Conservation (phyloP, 1,140 invertebrate species). For the Anadara kagoshimensis region DNA sequence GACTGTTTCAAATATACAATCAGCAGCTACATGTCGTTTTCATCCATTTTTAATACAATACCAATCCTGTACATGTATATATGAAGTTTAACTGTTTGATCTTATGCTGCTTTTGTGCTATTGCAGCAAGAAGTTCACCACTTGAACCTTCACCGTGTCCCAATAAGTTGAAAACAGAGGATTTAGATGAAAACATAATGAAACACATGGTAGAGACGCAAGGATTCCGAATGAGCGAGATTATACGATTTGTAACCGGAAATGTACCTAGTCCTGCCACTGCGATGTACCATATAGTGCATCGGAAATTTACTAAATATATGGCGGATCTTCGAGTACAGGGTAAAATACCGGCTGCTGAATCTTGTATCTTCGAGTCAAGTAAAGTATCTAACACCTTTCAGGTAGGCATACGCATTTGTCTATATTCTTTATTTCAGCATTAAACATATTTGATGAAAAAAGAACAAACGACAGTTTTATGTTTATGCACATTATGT, state of each 20-base stretch:
- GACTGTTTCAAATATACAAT: too few species aligned
- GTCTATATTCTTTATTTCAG: not conserved
- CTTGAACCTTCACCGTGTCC: constrained; percentile 52
- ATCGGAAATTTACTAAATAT: constrained; percentile 53
- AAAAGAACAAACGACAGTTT: not conserved
- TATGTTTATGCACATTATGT: not conserved
- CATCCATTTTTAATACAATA: too few species aligned
- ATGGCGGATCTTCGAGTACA: constrained; percentile 39
- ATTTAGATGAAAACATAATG: constrained; percentile 63
- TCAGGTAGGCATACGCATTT: constrained; percentile 22
- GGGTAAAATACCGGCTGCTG: constrained; percentile 37
- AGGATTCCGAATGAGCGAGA: constrained; percentile 64
- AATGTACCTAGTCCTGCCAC: constrained; percentile 66
- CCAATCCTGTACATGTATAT: too few species aligned
- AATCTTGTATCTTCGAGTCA: constrained; percentile 23
- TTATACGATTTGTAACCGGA: constrained; percentile 66
- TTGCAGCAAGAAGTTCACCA: constrained; percentile 25
- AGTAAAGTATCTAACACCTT: constrained; percentile 40
- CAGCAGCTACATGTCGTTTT: too few species aligned
- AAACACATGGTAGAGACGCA: constrained; percentile 68
- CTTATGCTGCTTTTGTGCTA: not conserved
- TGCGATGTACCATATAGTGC: constrained; percentile 68
- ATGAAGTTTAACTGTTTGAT: too few species aligned
- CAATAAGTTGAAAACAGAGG: constrained; percentile 60
- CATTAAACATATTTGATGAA: too few species aligned